Conservation (phyloP, 2,113 vertebrate genomes). For the Menura novaehollandiae region DNA sequence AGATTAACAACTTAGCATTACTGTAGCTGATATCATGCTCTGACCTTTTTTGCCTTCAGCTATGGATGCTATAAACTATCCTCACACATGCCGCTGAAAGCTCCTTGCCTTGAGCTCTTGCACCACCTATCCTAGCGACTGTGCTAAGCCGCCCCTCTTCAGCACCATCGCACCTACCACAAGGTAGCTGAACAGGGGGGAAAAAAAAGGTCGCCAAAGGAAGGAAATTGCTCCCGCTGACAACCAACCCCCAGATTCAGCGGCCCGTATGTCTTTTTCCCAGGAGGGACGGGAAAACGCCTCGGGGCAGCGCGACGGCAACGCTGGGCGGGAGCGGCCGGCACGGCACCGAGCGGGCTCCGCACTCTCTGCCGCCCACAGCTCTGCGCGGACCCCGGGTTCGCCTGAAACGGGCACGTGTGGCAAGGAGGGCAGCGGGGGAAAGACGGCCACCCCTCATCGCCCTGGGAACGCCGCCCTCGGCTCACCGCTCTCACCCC, state of each 20-base stretch:
- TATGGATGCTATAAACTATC: accelerated
- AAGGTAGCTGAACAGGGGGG: accelerated
- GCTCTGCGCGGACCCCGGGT: not conserved
- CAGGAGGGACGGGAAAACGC: accelerated
- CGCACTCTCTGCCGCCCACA: accelerated
- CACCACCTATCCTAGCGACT: not conserved
- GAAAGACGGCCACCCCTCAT: not conserved
- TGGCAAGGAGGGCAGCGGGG: no score
- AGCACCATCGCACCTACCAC: not conserved
- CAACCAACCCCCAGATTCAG: not conserved
- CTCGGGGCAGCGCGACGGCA: accelerated
- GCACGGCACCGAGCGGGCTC: not conserved
- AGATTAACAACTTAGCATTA: not conserved
- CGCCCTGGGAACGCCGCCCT: not conserved
- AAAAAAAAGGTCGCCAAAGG: accelerated
- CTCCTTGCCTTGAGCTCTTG: not conserved
- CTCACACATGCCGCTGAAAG: not conserved
- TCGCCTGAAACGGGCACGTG: not conserved
- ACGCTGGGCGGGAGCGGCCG: not conserved
- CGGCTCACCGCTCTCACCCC: not conserved
- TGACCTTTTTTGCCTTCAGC: not conserved
- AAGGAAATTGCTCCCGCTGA: not conserved
- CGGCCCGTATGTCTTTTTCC: accelerated
- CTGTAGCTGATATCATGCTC: accelerated
- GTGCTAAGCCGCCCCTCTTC: not conserved